Evolutionary conservation across 1,140 invertebrate species (phyloP).

Genomic region (Pollicipes pollicipes): DNA sequence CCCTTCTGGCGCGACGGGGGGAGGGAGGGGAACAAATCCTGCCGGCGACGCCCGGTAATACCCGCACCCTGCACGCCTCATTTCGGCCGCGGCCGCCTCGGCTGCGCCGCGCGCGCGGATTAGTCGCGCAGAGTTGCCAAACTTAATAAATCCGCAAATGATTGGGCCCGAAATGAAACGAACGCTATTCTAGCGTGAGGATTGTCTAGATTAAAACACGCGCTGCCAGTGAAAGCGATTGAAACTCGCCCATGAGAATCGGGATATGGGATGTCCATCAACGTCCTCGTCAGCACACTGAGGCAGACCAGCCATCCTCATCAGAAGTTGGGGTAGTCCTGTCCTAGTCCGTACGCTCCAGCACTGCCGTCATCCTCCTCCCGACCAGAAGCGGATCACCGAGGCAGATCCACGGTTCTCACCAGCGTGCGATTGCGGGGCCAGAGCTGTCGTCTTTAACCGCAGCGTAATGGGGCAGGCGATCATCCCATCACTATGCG

Average conservation of each 20-base stretch:
- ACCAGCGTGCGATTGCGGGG: too few species aligned
- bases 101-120: not conserved
- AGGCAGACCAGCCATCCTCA: too few species aligned
- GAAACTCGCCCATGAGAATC: not conserved
- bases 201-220: not conserved
- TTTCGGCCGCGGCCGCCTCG: not conserved
- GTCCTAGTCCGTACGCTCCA: too few species aligned
- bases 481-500: too few species aligned
- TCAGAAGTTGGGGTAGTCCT: too few species aligned
- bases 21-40: not conserved
- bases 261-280: too few species aligned
- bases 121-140: constrained; percentile 6
- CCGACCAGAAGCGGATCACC: too few species aligned
- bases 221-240: not conserved
- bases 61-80: not conserved
- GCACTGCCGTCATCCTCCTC: too few species aligned
- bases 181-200: not conserved
- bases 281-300: too few species aligned
- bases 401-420: too few species aligned
- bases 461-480: too few species aligned
- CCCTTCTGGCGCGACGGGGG: not conserved
- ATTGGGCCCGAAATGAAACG: constrained; percentile 1
- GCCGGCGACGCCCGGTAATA: not conserved
- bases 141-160: constrained; percentile 5
- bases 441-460: too few species aligned